Evolutionary conservation across 2,113 vertebrate species (phyloP).

Genomic region (Formicarius rufipectus): DNA sequence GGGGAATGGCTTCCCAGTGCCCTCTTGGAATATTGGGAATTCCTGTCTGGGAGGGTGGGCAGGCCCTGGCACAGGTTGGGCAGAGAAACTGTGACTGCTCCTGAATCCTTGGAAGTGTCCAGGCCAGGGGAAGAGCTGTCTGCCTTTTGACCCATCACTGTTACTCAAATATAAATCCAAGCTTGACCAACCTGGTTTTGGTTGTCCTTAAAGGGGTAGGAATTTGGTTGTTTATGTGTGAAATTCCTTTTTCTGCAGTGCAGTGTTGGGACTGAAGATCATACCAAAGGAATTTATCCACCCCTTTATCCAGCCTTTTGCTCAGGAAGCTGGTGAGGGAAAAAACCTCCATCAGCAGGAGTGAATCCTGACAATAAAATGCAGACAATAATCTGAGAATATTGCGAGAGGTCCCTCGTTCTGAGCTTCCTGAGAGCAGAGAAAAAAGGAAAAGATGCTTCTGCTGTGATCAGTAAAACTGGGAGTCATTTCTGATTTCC

Average conservation of each 20-base stretch:
- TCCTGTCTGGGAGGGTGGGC: not conserved
- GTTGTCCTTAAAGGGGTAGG: too few species aligned
- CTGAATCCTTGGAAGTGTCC: not conserved
- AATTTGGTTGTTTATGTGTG: not conserved
- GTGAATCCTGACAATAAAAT: not conserved
- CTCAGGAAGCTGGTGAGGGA: not conserved
- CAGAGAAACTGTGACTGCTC: not conserved
- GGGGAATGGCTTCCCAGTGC: too few species aligned
- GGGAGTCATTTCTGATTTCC: not conserved
- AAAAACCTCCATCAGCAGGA: not conserved
- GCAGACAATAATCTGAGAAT: not conserved
- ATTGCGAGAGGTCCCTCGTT: not conserved
- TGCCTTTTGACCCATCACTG: too few species aligned
- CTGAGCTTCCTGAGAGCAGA: not conserved
- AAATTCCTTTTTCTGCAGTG: not conserved
- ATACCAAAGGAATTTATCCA: not conserved
- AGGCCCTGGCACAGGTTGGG: not conserved
- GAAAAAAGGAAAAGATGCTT: not conserved
- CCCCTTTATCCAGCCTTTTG: not conserved
- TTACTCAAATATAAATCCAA: too few species aligned
- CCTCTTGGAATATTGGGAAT: too few species aligned
- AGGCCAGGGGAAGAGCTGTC: too few species aligned
- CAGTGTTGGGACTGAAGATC: not conserved
- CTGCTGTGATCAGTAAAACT: not conserved
- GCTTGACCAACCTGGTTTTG: too few species aligned